Base-by-base conservation (phyloP, 2,113 vertebrate genomes). In the Alectura lathami region DNA sequence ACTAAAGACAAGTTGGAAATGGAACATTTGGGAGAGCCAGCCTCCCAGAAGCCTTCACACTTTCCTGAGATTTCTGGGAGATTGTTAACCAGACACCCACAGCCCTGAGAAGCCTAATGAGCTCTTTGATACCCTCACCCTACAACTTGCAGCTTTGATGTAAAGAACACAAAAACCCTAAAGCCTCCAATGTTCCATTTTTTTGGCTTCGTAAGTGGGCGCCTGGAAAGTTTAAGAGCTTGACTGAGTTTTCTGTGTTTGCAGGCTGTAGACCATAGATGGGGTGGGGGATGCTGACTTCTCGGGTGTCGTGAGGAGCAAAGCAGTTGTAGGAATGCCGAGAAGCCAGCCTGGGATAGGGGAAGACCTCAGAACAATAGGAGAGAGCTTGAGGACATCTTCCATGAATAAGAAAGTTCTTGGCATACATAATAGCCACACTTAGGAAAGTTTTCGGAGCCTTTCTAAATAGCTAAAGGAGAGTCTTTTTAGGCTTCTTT, bases 341-440 rank as follows among this genome's bases (percentile, higher is more conserved):
- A 90, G 86, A 96, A 91, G 47, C 76, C 90, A 92, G 88, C 18
- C 51, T 63, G 76, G 76, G 83, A 0, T 2, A 92, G 68, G 68
- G 47, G 51, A 95, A 78, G 88, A 81, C 86, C 86, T 93, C 11
- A 3, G 60, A 97, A 94, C 96, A 97, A 97, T 89, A 95, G 86
- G 36, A 40, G 86, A 94, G 86, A 89, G 51, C 92, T 86, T 63
- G 83, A 72, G 88, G 83, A 91, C 91, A 79, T 87, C 94, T 94
- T 91, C 81, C 83, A 79, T 50, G 80, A 93, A 94, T 89, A 92
- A 92, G 86, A 89, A 95, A 95, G 83, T 92, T 92, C 83, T 95
- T 96, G 96, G 92, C 78, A 17, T 68, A 22, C 56, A 29, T 18
- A 74, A 66, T 17, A 70, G 45, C 60, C 80, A 59, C 17, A 11